Evolutionary conservation across 2,888 invertebrate species (phyloP).

Genomic region (Tiliacea aurago): DNA sequence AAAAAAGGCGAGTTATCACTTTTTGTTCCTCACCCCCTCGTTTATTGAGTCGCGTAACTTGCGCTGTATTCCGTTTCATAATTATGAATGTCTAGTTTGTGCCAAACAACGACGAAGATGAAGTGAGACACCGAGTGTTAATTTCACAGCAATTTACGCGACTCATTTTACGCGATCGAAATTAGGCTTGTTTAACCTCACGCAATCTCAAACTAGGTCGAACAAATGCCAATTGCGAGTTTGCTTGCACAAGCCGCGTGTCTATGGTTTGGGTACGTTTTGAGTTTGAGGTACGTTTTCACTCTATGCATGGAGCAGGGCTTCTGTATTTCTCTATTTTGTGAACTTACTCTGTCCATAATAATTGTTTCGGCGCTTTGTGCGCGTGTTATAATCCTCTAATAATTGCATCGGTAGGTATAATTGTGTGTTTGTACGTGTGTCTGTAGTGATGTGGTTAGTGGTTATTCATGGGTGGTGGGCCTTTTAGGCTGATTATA

Average conservation of each 20-base stretch:
- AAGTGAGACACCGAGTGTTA: too few relatives aligned
- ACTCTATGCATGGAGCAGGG: rapidly evolving
- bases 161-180: too few relatives aligned
- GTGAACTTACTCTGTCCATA: constrained; percentile 36
- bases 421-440: constrained; percentile 24
- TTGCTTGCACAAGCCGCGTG: background rate
- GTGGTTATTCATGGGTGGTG: constrained; percentile 20
- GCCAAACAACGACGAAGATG: too few relatives aligned
- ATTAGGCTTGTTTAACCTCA: too few relatives aligned
- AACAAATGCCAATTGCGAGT: background rate
- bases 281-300: background rate
- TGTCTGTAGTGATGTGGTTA: constrained; percentile 20
- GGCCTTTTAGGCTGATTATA: background rate
- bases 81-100: too few relatives aligned
- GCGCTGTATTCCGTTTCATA: background rate
- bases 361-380: constrained; percentile 68
- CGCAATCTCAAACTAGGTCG: too few relatives aligned
- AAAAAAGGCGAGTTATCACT: too few relatives aligned
- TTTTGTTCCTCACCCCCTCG: too few relatives aligned
- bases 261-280: too few relatives aligned
- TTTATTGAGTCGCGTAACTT: background rate
- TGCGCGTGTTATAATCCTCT: constrained; percentile 60
- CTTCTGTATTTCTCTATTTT: background rate
- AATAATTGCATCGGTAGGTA: constrained; percentile 60
- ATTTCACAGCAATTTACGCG: too few relatives aligned